Evolutionary conservation across 2,113 vertebrate genomes (phyloP).

Genomic region (Pygoscelis adeliae): DNA sequence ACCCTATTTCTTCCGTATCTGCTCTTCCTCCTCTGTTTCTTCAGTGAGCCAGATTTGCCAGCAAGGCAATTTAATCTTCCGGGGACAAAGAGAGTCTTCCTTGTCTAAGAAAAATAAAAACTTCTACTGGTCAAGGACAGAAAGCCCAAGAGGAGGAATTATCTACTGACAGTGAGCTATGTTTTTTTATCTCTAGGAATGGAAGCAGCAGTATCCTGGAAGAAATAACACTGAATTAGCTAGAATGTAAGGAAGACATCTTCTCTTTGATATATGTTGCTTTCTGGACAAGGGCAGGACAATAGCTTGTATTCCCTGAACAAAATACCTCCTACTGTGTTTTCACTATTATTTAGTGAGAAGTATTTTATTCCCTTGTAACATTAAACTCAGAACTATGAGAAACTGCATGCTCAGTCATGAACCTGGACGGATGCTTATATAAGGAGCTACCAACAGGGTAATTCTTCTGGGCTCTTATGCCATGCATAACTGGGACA

Average conservation of each 20-base stretch:
- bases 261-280: conserved; percentile 14
- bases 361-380: conserved; percentile 9
- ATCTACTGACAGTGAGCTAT: conserved; percentile 37
- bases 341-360: not conserved
- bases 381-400: not conserved
- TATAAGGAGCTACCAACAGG: not conserved
- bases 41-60: conserved; percentile 36
- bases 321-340: conserved; percentile 4
- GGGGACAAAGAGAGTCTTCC: conserved; percentile 22
- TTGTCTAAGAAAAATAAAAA: conserved; percentile 48
- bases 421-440: not conserved
- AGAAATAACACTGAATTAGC: conserved; percentile 43
- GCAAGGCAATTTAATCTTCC: conserved; percentile 51
- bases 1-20: not conserved
- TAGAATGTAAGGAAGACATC: conserved; percentile 32
- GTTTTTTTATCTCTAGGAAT: conserved; percentile 4
- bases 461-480: not conserved
- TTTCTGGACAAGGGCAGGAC: conserved; percentile 38
- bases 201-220: conserved; percentile 33
- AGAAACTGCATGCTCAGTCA: not conserved
- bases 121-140: conserved; percentile 43
- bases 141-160: conserved; percentile 47
- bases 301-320: conserved; percentile 5
- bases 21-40: conserved; percentile 14
- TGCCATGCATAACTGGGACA: not conserved